A percentile compares a stretch with the other conserved stretches of the same genome.
Conservation (phyloP, 2,113 vertebrate species). For the Parus major region DNA sequence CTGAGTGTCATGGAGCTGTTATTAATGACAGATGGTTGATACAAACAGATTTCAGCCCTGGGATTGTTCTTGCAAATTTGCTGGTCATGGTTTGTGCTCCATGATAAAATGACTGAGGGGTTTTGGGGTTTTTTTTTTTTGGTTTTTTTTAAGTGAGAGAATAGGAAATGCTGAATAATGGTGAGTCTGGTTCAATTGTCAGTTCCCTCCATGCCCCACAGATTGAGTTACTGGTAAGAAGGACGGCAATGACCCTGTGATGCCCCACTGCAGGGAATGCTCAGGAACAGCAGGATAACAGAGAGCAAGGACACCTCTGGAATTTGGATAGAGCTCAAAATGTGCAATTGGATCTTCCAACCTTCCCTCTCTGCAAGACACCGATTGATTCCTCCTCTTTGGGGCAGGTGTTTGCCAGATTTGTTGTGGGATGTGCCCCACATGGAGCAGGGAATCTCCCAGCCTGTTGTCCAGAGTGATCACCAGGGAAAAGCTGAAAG, state of each 20-base stretch:
- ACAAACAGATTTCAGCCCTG: neutral
- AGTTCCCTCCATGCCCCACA: neutral
- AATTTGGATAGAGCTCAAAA: neutral
- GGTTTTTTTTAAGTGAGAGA: neutral
- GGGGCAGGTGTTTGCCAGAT: neutral
- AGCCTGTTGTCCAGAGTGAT: neutral
- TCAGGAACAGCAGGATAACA: neutral
- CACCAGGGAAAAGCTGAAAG: neutral
- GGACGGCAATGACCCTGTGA: neutral
- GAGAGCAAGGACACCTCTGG: neutral
- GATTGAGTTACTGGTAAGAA: neutral
- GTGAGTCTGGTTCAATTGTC: neutral
- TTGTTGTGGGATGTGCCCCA: neutral
- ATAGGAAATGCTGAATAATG: neutral
- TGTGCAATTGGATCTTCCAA: neutral
- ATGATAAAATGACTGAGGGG: neutral
- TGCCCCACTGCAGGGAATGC: neutral
- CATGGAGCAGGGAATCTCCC: neutral
- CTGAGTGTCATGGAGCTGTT: neutral
- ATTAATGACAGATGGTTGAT: neutral
- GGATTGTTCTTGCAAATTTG: constrained; percentile 5
- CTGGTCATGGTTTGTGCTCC: neutral
- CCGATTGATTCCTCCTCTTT: neutral
- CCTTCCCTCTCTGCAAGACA: neutral
- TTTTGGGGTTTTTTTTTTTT: accelerated